A percentile compares a stretch with the other conserved stretches of the same genome.
These are phyloP conservation scores for Bombyx huttoni DNA, from an alignment of 2,888 invertebrate species.

Conservation along the genomic window DNA sequence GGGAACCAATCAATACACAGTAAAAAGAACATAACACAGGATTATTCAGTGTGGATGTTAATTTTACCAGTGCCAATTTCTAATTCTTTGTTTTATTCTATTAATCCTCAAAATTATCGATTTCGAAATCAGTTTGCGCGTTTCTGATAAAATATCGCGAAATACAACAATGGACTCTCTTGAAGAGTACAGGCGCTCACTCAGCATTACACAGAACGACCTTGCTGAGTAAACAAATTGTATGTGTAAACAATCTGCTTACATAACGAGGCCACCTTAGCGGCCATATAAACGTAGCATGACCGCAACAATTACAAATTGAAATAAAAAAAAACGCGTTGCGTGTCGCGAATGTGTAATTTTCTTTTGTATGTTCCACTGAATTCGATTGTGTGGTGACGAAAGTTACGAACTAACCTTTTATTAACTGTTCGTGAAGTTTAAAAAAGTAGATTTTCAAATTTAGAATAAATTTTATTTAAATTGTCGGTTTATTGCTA, in stretches of 20 bases:
- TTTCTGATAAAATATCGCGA: not conserved
- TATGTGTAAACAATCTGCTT: constrained; percentile 41
- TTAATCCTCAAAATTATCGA: no score
- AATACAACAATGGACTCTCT: constrained; percentile 6
- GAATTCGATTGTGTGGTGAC: not conserved
- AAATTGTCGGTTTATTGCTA: no score
- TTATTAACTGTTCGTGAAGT: not conserved
- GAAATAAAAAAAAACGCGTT: constrained; percentile 20
- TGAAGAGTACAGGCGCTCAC: not conserved
- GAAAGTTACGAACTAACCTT: not conserved
- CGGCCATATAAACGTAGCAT: constrained; percentile 32
- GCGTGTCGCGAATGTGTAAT: constrained; percentile 21
- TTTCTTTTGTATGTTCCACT: constrained; percentile 6
- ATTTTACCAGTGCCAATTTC: no score
- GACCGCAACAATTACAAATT: constrained; percentile 34
- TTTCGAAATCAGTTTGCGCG: not conserved
- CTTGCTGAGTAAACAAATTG: constrained; percentile 28
- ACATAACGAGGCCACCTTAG: constrained; percentile 43
- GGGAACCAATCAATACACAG: no score
- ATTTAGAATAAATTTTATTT: no score
- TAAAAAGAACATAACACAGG: no score
- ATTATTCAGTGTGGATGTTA: no score
- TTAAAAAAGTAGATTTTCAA: no score
- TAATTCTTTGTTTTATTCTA: no score
- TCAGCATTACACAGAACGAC: constrained; percentile 18